Evolutionary conservation across 2,888 invertebrate genomes (phyloP).

Genomic region (Drosophila yooni): DNA sequence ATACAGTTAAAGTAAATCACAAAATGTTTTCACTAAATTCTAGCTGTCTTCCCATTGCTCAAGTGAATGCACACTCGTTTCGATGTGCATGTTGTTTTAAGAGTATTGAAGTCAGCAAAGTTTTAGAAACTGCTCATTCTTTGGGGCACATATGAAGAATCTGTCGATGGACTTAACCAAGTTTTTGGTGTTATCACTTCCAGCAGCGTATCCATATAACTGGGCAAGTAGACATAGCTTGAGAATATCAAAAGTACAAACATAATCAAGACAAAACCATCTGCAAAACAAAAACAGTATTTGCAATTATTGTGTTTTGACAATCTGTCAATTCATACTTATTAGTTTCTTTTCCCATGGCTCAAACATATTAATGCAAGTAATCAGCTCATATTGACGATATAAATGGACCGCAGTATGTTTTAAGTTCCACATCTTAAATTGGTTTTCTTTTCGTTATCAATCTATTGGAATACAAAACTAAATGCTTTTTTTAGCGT

Average conservation of each 20-base stretch:
- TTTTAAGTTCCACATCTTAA: slow-evolving; percentile 60
- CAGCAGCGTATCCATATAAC: slow-evolving; percentile 85
- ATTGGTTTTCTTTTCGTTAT: not conserved
- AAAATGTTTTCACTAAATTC: slow-evolving; percentile 51
- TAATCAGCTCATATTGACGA: slow-evolving; percentile 85
- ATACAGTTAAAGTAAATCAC: slow-evolving; percentile 68
- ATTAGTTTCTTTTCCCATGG: slow-evolving; percentile 86
- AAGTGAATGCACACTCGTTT: slow-evolving; percentile 18
- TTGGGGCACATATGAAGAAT: slow-evolving; percentile 64
- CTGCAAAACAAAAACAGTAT: slow-evolving; percentile 67
- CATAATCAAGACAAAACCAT: slow-evolving; percentile 86
- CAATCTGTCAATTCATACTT: slow-evolving; percentile 73
- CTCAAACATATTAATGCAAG: slow-evolving; percentile 86
- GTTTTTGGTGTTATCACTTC: slow-evolving; percentile 79
- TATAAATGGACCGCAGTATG: slow-evolving; percentile 77
- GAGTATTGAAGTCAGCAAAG: not conserved
- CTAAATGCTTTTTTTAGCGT: not conserved
- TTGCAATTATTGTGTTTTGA: not conserved
- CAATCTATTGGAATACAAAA: not conserved
- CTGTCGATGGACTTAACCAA: slow-evolving; percentile 27
- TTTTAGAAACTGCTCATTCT: slow-evolving; percentile 73
- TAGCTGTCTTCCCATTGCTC: slow-evolving; percentile 44
- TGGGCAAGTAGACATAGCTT: slow-evolving; percentile 87
- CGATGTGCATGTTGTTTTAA: not conserved
- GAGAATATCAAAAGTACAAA: slow-evolving; percentile 86